Evolutionary conservation across 2,797 vertebrate genomes (phyloP).

Genomic region (Toxotes lorentzi): DNA sequence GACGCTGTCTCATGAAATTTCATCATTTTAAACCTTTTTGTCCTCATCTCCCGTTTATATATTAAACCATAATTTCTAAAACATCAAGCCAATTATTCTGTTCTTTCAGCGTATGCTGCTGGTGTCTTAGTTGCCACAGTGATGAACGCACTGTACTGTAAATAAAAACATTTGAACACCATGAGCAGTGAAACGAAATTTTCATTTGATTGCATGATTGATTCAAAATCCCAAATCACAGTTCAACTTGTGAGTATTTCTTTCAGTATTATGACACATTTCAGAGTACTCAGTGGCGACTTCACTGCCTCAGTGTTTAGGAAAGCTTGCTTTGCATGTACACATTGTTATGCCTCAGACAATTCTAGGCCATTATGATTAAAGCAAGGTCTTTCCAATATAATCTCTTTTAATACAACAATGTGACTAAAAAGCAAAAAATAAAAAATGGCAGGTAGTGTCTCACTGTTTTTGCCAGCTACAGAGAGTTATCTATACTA

Average conservation of each 20-base stretch:
- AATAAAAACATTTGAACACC: constrained; percentile 82
- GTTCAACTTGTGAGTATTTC: background rate
- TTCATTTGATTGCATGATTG: background rate
- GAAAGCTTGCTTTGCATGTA: background rate
- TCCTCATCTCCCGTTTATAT: background rate
- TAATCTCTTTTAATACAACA: background rate
- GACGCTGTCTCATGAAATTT: constrained; percentile 42
- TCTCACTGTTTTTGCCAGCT: background rate
- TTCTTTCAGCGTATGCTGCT: constrained; percentile 22
- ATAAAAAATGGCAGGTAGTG: background rate
- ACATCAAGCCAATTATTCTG: background rate
- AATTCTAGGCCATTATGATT: background rate
- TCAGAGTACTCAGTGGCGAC: background rate
- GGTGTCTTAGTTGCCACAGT: constrained; percentile 67
- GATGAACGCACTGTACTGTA: constrained; percentile 72
- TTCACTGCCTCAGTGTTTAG: background rate
- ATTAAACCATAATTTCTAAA: constrained; percentile 17
- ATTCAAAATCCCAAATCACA: constrained; percentile 8
- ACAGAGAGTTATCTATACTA: too few species aligned
- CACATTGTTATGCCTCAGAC: background rate
- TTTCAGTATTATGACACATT: background rate
- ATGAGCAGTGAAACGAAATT: constrained; percentile 11
- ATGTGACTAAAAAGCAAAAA: background rate
- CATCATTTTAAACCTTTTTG: constrained; percentile 12
- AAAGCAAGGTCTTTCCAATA: background rate